Base-by-base conservation (phyloP, 2,797 vertebrate species). In the Margarornis squamiger region DNA sequence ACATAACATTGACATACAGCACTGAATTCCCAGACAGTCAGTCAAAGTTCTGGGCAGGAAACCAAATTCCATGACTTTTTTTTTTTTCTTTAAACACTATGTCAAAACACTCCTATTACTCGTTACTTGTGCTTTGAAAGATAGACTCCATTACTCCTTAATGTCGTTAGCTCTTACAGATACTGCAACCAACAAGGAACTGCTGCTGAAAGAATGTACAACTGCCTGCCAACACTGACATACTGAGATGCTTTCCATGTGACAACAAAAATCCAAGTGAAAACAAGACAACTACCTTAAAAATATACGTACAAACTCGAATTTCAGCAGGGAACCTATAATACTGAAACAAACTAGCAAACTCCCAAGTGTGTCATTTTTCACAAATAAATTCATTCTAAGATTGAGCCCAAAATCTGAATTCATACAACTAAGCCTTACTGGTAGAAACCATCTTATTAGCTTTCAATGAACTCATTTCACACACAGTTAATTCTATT, bases 1-100 rank as follows among this genome's bases (percentile, higher is more conserved):
- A 76, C 68, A 59, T 26, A 77, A 55, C 22, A 26, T 1, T 67
- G 93, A 71, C 92, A 85, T 18, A 91, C 19, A 1, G 94, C 78
- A 39, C 30, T 89, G 88, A 96, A 96, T 92, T 93, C 93, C 94
- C 84, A 95, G 96, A 93, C 95, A 95, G 92, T 81, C 96, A 93
- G 93, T 95, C 86, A 96, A 97, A 97, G 88, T 90, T 96, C 86
- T 91, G 87, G 87, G 88, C 88, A 93, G 45, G 85, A 92, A 93
- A 75, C 77, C 85, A 93, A 96, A 96, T 95, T 93, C 92, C 95
- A 73, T 81, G 48, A 22, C 9, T 34, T 77, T 90, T 75, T 71
- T 93, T 91, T 88, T 86, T 65, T 55, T 92, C 78, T 84, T 97
- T 88, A 92, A 90, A 73, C 70, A 81, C 86, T 70, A 49, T 76